phyloP scores from a whole-genome alignment of 2,797 vertebrate species.

The Odontamblyopus rebecca region DNA sequence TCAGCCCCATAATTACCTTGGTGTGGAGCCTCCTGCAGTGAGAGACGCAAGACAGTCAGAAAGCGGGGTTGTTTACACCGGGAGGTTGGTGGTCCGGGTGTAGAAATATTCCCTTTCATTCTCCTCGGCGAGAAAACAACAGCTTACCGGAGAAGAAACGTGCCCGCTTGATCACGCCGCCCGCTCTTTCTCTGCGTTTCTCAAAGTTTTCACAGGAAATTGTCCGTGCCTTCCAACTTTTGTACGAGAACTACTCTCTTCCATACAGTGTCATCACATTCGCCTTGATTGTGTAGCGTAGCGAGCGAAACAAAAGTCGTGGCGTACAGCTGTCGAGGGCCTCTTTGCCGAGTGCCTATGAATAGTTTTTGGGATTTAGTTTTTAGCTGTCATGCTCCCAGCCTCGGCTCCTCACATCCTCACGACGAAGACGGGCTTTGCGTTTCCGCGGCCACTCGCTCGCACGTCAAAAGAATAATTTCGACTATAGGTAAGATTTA shows the following conservation, averaged over 20 bases:
- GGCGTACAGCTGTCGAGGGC: constrained; percentile 32
- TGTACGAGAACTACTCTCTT: background rate
- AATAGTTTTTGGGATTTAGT: constrained; percentile 50
- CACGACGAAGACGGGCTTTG: constrained; percentile 26
- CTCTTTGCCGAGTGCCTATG: constrained; percentile 39
- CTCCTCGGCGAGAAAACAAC: constrained; percentile 40
- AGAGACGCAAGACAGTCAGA: constrained; percentile 52
- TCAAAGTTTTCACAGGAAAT: constrained; percentile 6
- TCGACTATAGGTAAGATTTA: constrained; percentile 1
- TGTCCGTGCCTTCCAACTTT: constrained; percentile 9
- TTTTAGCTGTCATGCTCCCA: constrained; percentile 36
- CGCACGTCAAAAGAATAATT: constrained; percentile 16
- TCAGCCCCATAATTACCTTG: constrained; percentile 50
- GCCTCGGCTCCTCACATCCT: constrained; percentile 25
- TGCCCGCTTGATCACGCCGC: background rate
- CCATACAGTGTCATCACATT: constrained; percentile 1
- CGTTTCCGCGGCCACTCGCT: constrained; percentile 34
- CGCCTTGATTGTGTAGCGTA: background rate
- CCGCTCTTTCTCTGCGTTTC: constrained; percentile 1
- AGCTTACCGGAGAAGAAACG: constrained; percentile 36
- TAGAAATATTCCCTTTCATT: constrained; percentile 4
- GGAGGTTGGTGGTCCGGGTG: constrained; percentile 58
- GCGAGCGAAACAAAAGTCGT: background rate
- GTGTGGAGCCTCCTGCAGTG: constrained; percentile 54
- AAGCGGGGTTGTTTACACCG: constrained; percentile 54